Conservation (phyloP, 2,113 vertebrate genomes). For the Enhydra lutris region DNA sequence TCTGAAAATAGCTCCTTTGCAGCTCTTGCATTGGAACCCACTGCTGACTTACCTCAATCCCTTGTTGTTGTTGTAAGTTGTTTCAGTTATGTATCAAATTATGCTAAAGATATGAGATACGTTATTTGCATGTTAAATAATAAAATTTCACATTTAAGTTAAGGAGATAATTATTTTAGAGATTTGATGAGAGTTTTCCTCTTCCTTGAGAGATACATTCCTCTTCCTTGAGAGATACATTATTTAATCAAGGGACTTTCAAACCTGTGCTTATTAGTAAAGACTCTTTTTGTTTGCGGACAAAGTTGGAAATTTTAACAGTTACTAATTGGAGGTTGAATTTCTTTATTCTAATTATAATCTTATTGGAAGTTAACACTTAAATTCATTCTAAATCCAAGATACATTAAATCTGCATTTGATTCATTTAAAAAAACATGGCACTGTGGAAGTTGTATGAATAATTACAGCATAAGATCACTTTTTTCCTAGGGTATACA, state of each 20-base stretch:
- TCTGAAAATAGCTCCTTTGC: not conserved
- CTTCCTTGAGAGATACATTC: not conserved
- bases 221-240: not conserved
- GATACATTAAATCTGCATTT: not conserved
- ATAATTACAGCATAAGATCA: not conserved
- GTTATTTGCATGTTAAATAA: not conserved
- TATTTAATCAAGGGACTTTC: not conserved
- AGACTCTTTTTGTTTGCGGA: not conserved
- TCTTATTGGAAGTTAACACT: not conserved
- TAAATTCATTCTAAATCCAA: not conserved
- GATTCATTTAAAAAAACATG: not conserved
- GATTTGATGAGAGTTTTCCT: not conserved
- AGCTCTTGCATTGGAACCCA: not conserved
- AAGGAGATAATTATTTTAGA: not conserved
- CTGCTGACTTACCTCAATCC: not conserved
- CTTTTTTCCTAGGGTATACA: conserved; percentile 90
- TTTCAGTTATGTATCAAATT: not conserved
- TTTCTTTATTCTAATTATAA: not conserved
- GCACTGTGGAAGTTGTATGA: not conserved
- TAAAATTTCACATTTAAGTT: not conserved
- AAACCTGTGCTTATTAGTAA: not conserved
- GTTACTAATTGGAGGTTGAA: not conserved
- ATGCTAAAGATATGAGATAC: not conserved
- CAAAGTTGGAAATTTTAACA: not conserved
- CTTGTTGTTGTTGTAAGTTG: not conserved